Evolutionary conservation across 2,888 invertebrate species (phyloP).

Genomic region (Acanthococcus lagerstroemiae): DNA sequence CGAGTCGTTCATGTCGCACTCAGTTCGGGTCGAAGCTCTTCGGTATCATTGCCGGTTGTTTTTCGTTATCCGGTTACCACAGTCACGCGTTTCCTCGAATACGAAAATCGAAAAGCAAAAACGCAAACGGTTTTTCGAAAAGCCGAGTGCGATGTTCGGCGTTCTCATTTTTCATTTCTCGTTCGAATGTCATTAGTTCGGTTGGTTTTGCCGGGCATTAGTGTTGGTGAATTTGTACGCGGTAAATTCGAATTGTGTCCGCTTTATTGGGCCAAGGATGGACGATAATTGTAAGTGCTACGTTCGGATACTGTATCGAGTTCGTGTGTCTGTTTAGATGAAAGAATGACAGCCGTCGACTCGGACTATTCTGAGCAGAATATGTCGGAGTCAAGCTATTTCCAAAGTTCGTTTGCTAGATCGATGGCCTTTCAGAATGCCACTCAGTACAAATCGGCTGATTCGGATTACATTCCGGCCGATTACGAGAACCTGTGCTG

Average conservation of each 20-base stretch:
- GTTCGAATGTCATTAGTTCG: too few species aligned
- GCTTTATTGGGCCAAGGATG: neutral
- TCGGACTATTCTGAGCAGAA: neutral
- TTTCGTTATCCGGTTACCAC: too few species aligned
- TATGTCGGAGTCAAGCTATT: neutral
- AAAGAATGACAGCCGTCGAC: neutral
- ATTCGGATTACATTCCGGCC: neutral
- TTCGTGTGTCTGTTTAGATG: neutral
- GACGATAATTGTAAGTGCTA: neutral
- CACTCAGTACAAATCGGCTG: neutral
- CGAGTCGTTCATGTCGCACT: too few species aligned
- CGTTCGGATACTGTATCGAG: neutral
- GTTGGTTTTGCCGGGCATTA: too few species aligned
- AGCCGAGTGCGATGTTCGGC: too few species aligned
- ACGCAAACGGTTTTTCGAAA: too few species aligned
- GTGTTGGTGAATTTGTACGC: too few species aligned
- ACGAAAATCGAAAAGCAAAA: too few species aligned
- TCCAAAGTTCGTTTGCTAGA: slow-evolving; percentile 6
- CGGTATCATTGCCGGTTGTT: too few species aligned
- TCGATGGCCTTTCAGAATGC: neutral
- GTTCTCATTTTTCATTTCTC: too few species aligned
- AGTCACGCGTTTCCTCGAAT: too few species aligned
- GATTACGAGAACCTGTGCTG: neutral
- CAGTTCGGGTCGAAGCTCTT: too few species aligned
- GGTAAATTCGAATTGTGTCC: neutral